A percentile compares a stretch with the other conserved stretches of the same genome.
Conservation (phyloP, 1,140 invertebrate genomes). For the Uloborus diversus region DNA sequence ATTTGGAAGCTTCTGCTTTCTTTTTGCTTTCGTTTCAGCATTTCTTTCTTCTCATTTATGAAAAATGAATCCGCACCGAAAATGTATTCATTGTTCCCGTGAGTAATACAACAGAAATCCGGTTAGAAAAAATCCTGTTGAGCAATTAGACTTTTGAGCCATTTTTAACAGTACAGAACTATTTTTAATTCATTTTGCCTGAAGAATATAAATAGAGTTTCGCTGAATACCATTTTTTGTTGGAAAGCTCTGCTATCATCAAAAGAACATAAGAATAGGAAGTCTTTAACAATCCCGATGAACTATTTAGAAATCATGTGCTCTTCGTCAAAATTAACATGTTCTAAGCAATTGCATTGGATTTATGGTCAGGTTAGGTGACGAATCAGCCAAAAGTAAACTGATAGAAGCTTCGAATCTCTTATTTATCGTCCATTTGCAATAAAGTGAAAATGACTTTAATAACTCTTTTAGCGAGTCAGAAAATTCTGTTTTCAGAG, state of each 20-base stretch:
- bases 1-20: neutral
- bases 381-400: conserved; percentile 2
- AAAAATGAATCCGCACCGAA: conserved; percentile 23
- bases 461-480: neutral
- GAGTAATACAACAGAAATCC: neutral
- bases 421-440: neutral
- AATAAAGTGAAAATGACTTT: neutral
- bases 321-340: conserved; percentile 26
- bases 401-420: conserved; percentile 24
- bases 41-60: neutral
- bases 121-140: neutral
- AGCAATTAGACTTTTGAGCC: neutral
- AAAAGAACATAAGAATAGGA: neutral
- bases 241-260: neutral
- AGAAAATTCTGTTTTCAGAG: neutral
- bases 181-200: neutral
- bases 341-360: conserved; percentile 51
- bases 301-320: conserved; percentile 31
- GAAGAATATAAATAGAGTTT: too few relatives aligned
- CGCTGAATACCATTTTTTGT: too few relatives aligned
- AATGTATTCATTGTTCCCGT: conserved; percentile 19
- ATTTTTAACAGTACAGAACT: neutral
- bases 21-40: neutral
- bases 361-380: conserved; percentile 53
- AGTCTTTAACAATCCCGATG: neutral